phyloP scores from a whole-genome alignment of 2,888 invertebrate genomes.

The Caenorhabditis sp. region DNA sequence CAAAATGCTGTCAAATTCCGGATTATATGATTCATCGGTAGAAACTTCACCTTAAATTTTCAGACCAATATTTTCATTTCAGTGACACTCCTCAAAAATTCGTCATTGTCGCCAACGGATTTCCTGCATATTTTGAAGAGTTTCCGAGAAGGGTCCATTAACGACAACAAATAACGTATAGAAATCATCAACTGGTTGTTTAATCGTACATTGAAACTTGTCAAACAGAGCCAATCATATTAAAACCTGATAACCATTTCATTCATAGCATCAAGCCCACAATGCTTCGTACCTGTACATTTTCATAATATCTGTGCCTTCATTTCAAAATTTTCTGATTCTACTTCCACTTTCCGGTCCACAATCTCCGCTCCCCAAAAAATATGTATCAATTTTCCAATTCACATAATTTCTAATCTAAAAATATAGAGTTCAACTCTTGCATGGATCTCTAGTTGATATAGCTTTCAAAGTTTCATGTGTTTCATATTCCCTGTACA shows the following conservation, averaged over 20 bases:
- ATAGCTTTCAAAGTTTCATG: no score
- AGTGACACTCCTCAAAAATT: constrained; percentile 70
- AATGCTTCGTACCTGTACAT: constrained; percentile 43
- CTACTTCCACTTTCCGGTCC: constrained; percentile 48
- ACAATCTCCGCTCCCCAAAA: neutral
- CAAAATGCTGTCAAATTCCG: constrained; percentile 55
- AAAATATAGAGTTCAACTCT: neutral
- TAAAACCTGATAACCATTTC: constrained; percentile 55
- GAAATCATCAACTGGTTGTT: constrained; percentile 7
- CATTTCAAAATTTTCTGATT: constrained; percentile 12
- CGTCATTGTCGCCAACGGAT: constrained; percentile 70
- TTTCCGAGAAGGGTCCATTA: constrained; percentile 52
- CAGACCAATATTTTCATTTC: constrained; percentile 8
- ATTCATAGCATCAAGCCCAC: constrained; percentile 44
- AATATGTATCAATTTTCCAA: neutral
- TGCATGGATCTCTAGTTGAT: no score
- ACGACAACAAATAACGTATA: neutral
- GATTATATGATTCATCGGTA: constrained; percentile 63
- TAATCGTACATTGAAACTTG: constrained; percentile 7
- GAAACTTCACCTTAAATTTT: neutral
- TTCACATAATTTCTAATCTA: neutral
- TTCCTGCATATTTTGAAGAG: constrained; percentile 72
- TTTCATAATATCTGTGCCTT: constrained; percentile 39
- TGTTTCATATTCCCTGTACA: no score
- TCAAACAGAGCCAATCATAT: constrained; percentile 5